A percentile compares a stretch with the other conserved stretches of the same genome.
phyloP scores from a whole-genome alignment of 2,797 vertebrate species.

The Schizopygopsis malacanthus region DNA sequence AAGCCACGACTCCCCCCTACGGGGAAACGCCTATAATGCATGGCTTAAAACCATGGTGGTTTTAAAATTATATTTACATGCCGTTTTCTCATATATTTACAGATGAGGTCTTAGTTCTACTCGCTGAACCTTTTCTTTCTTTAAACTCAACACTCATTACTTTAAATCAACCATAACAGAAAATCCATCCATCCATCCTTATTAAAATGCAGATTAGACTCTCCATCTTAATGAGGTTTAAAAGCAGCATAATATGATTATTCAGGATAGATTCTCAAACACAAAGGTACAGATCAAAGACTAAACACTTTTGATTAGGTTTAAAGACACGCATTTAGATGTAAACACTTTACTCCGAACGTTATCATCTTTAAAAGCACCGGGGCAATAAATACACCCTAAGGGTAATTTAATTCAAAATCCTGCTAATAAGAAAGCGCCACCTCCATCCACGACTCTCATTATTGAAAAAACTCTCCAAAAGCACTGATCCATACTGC shows the following conservation, averaged over 20 bases:
- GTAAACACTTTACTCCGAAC: constrained; percentile 15
- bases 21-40: background rate
- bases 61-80: background rate
- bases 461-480: constrained; percentile 36
- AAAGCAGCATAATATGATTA: constrained; percentile 34
- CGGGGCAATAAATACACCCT: constrained; percentile 44
- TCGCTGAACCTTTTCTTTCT: constrained; percentile 23
- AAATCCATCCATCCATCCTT: constrained; percentile 19
- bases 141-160: constrained; percentile 23
- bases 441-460: constrained; percentile 22
- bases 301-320: constrained; percentile 26
- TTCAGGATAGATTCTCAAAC: constrained; percentile 29
- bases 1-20: no score
- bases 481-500: constrained; percentile 32
- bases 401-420: constrained; percentile 52
- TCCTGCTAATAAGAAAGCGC: constrained; percentile 41
- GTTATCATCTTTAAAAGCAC: constrained; percentile 40
- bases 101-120: background rate
- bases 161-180: constrained; percentile 26
- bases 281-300: constrained; percentile 39
- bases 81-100: background rate
- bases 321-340: constrained; percentile 26
- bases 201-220: constrained; percentile 43
- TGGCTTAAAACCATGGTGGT: background rate
- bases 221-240: constrained; percentile 25